Percentiles rank a stretch among this genome's conserved stretches.
These are phyloP conservation scores for Meles meles DNA, from an alignment of 2,113 vertebrate species.

Conservation along the genomic window DNA sequence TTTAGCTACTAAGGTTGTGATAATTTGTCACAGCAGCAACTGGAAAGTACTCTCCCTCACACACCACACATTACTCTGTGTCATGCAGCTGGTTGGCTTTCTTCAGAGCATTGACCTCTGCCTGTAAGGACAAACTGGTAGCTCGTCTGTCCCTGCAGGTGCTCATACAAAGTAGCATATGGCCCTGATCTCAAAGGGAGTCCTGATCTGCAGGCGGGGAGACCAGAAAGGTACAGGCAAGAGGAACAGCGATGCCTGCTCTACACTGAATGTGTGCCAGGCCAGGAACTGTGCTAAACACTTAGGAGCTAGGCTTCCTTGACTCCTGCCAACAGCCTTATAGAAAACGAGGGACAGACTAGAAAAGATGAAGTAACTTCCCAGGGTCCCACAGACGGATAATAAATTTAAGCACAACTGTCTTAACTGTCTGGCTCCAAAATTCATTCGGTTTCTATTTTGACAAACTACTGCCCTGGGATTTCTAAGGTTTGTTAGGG, in stretches of 20 bases:
- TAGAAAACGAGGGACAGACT: background rate
- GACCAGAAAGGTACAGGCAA: background rate
- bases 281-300: background rate
- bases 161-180: fast-evolving
- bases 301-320: background rate
- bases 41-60: background rate
- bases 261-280: background rate
- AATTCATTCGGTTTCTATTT: background rate
- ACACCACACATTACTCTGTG: background rate
- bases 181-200: background rate
- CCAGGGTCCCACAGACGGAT: too few relatives aligned
- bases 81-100: background rate
- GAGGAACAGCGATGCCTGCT: background rate
- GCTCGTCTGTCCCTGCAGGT: background rate
- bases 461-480: background rate
- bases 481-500: background rate
- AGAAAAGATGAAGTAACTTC: background rate
- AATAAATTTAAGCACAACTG: background rate
- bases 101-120: background rate
- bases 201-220: background rate
- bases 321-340: background rate
- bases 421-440: background rate
- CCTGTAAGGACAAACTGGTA: background rate
- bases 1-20: background rate
- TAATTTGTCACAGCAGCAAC: background rate